These are phyloP conservation scores for Melinopterus prodromus DNA, from an alignment of 2,888 invertebrate genomes.

Conservation along the genomic window DNA sequence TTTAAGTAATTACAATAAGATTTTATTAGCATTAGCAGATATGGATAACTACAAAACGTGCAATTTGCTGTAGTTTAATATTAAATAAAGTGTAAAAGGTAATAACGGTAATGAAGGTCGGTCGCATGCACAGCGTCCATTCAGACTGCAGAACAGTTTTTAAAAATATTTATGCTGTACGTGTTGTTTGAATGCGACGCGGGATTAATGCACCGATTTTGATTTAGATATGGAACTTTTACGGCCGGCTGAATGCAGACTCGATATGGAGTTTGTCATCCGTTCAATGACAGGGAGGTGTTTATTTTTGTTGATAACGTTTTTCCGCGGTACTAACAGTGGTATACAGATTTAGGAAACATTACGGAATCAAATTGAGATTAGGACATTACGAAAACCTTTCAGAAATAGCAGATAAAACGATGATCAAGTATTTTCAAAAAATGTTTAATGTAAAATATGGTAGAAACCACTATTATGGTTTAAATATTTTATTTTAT, in stretches of 20 bases:
- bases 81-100: neutral
- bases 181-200: neutral
- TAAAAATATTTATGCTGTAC: neutral
- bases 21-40: neutral
- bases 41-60: neutral
- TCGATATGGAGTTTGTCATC: neutral
- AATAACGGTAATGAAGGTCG: neutral
- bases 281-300: neutral
- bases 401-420: too few relatives aligned
- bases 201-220: neutral
- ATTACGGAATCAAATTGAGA: too few relatives aligned
- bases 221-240: neutral
- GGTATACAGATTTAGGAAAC: too few relatives aligned
- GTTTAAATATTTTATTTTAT: too few relatives aligned
- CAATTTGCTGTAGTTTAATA: neutral
- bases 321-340: too few relatives aligned
- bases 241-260: neutral
- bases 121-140: neutral
- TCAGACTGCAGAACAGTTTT: neutral
- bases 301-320: too few relatives aligned
- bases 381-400: too few relatives aligned
- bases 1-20: too few relatives aligned
- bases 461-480: too few relatives aligned
- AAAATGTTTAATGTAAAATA: too few relatives aligned
- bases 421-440: too few relatives aligned